Conservation (phyloP, 2,797 vertebrate species). For the Anolis apletophallus region DNA sequence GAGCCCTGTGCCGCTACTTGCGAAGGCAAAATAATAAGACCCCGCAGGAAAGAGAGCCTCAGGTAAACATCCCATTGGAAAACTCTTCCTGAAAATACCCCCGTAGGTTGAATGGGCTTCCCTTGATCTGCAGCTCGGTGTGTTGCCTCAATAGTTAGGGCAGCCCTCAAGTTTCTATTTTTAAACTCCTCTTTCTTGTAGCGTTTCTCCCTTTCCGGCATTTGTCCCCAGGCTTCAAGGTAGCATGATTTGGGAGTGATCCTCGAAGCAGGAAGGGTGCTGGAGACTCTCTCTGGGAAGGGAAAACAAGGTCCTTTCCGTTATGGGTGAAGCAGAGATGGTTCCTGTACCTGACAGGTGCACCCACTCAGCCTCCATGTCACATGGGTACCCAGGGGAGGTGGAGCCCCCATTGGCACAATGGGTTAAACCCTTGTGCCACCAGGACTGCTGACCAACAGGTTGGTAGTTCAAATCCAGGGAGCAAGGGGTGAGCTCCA, state of each 20-base stretch:
- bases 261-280: conserved; percentile 48
- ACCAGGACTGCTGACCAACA: too few relatives aligned
- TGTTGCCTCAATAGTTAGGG: background rate
- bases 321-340: conserved; percentile 20
- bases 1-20: too few relatives aligned
- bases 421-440: too few relatives aligned
- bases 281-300: conserved; percentile 46
- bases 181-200: conserved; percentile 23
- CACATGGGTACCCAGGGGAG: conserved; percentile 39
- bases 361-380: conserved; percentile 29
- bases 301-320: conserved; percentile 16
- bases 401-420: background rate
- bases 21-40: too few relatives aligned
- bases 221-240: background rate
- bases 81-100: background rate
- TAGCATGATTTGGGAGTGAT: background rate
- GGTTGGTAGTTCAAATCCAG: too few relatives aligned
- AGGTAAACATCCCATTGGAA: background rate
- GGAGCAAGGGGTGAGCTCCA: too few relatives aligned
- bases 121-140: background rate
- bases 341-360: conserved; percentile 46
- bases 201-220: background rate
- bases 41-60: too few relatives aligned
- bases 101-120: background rate
- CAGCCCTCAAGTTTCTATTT: conserved; percentile 32